phyloP scores from a whole-genome alignment of 2,113 vertebrate genomes.

The Mormyrus lacerda region DNA sequence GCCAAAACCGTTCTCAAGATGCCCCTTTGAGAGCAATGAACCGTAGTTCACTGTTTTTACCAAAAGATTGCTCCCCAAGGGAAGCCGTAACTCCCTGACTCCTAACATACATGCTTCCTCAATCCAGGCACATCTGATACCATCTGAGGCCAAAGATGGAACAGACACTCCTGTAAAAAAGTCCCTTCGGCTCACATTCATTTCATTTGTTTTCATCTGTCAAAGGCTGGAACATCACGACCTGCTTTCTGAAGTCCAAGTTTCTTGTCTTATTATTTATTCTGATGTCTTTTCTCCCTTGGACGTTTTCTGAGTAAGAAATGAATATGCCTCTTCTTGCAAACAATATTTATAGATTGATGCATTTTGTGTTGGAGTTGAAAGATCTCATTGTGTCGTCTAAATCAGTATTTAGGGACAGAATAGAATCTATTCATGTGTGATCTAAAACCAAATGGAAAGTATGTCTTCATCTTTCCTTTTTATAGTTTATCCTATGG shows the following conservation, averaged over 20 bases:
- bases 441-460: not conserved
- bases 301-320: not conserved
- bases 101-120: not conserved
- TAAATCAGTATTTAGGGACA: not conserved
- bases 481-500: not conserved
- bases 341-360: constrained; percentile 1
- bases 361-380: not conserved
- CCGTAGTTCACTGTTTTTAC: not conserved
- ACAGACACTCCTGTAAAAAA: not conserved
- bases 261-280: not conserved
- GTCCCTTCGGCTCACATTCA: not conserved
- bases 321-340: not conserved
- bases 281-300: not conserved
- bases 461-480: not conserved
- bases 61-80: not conserved
- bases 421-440: not conserved
- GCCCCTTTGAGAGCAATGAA: not conserved
- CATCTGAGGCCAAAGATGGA: no score
- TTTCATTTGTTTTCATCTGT: not conserved
- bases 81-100: not conserved
- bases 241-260: not conserved
- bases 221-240: not conserved
- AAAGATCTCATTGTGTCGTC: not conserved
- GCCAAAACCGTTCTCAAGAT: not conserved
- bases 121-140: not conserved